phyloP scores from a whole-genome alignment of 2,888 invertebrate genomes.

The Pseudococcus viburni region DNA sequence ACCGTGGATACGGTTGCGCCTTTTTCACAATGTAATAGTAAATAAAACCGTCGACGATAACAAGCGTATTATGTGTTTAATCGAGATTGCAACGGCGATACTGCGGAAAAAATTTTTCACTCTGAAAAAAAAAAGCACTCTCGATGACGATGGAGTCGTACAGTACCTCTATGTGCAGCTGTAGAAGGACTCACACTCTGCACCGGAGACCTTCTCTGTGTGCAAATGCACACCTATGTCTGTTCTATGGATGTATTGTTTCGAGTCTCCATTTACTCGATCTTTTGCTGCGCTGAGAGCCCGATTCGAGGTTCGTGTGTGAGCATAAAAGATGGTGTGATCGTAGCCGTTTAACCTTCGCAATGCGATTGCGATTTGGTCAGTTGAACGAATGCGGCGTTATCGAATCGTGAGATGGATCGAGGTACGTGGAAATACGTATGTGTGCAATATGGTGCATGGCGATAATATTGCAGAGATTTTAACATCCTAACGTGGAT shows the following conservation, averaged over 20 bases:
- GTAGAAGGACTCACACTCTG: too few relatives aligned
- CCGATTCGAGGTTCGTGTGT: background rate
- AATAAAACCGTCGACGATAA: conserved; percentile 53
- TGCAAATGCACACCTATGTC: too few relatives aligned
- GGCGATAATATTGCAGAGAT: background rate
- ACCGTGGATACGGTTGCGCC: conserved; percentile 24
- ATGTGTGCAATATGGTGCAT: background rate
- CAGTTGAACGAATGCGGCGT: background rate
- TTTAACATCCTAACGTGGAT: background rate
- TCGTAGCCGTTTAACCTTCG: conserved; percentile 29
- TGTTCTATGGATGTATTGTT: conserved; percentile 23
- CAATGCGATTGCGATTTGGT: conserved; percentile 33
- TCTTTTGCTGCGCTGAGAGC: background rate
- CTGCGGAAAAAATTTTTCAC: background rate
- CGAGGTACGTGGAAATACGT: conserved; percentile 6
- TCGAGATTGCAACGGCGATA: conserved; percentile 48
- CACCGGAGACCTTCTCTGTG: too few relatives aligned
- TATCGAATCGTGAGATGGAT: conserved; percentile 47
- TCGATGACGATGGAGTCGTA: too few relatives aligned
- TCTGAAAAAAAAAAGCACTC: background rate
- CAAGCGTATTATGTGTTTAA: conserved; percentile 55
- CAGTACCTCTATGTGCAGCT: too few relatives aligned
- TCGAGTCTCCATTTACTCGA: background rate
- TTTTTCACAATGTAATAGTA: conserved; percentile 41
- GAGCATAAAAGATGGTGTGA: conserved; percentile 8